Base-by-base conservation (phyloP, 2,797 vertebrate genomes). In the Acanthurus tractus region DNA sequence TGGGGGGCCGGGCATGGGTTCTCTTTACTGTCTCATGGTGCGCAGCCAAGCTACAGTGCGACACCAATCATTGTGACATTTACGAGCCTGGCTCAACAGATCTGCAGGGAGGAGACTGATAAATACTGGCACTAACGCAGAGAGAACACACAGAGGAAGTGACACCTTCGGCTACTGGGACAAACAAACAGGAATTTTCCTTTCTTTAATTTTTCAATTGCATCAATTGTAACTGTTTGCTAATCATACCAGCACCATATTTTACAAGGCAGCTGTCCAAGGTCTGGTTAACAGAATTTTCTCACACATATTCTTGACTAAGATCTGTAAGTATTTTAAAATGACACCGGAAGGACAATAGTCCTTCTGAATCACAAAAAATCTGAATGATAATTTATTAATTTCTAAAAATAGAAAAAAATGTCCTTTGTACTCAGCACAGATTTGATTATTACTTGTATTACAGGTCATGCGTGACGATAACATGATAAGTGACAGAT, bases 61-160 rank as follows among this genome's bases (percentile, higher is more conserved):
- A 70, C 86, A 87, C 81, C 59, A 82, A 86, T 90, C 87, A 86
- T 29, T 0, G 18, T 78, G 85, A 91, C 85, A 84, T 86, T 87
- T 86, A 84, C 4, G 65, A 83, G 69, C 65, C 50, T 25, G 49
- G 61, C 63, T 82, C 52, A 68, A 80, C 40, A n/a, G n/a, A 76
- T 71, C 58, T 59, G 53, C 66, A 44, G 62, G 18, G 36, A 38
- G 46, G 61, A 54, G 20, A 55, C 63, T 42, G 50, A 72, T 20
- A 9, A 53, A 78, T 49, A 67, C 63, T 50, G 49, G 52, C 58
- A 53, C 20, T 14, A 63, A 79, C 45, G 68, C 45, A 69, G 29
- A 17, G n/a, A 45, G 12, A 29, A 67, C 15, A 69, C 53, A 52
- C 38, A 44, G 29, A 54, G 1, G 1, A 23, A 6, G 25, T 14